Base-by-base conservation (phyloP, 1,140 invertebrate genomes). In the Drosophila quadrilineata region DNA sequence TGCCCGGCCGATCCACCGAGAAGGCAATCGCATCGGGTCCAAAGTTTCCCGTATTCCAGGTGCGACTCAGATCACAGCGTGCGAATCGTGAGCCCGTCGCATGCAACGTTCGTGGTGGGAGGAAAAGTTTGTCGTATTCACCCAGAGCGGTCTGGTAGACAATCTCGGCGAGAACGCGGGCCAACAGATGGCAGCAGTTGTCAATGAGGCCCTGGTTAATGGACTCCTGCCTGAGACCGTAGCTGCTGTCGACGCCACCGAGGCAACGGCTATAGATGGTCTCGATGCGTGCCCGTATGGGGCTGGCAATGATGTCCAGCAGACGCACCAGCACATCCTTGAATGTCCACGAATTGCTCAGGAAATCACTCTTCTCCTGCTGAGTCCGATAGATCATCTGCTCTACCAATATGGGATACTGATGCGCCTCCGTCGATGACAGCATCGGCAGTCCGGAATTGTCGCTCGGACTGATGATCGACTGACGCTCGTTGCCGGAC, bases 21-120 rank as follows among this genome's bases (percentile, higher is more conserved):
- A 99, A 98, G 71, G 96, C 96, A 75, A 99, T 97, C 3, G 98
- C 98, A 91, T 99, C 98, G 0, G 98, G 96, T 16, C 96, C 97
- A 24, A 98, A 98, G 90, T 97, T 98, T 2, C 97, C 97, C 1
- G 97, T 98, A 82, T 99, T 98, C 98, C 98, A 99, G 1, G 96
- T 96, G 29, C 96, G 93, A 28, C 94, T 95, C 76, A 95, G 93
- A 89, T 97, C 98, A 6, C 95, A 95, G 48, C 96, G 93, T 4
- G 96, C 95, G 88, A 99, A 99, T 12, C 98, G 92, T 17, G 95
- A 96, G 0, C 97, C 96, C 2, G 97, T 98, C 29, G 94, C 93
- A 38, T 97, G 94, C 64, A 98, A 91, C 31, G 95, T 93, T 29
- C 94, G 90, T 1, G 90, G 76, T 4, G 89, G 90, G 40, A 87